These are phyloP conservation scores for Apamea crenata DNA, from an alignment of 2,888 invertebrate genomes.

Conservation along the genomic window DNA sequence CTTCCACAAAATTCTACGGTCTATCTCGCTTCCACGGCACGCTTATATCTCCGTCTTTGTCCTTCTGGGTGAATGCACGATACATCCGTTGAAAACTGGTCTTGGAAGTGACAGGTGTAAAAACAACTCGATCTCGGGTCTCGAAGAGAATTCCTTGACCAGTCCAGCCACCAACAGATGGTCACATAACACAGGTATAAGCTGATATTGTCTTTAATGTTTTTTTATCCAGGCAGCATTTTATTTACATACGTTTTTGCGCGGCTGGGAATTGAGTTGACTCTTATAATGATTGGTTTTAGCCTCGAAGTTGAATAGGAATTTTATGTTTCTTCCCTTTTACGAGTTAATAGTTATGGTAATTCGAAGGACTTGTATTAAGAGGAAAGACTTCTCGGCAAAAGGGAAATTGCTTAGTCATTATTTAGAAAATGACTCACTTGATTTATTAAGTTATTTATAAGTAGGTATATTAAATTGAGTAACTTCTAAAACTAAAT, in stretches of 20 bases:
- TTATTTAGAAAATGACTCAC: neutral
- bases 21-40: conserved; percentile 72
- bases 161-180: conserved; percentile 71
- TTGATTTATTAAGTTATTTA: too few species aligned
- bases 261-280: conserved; percentile 6
- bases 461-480: too few species aligned
- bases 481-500: too few species aligned
- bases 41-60: conserved; percentile 76
- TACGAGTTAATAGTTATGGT: neutral
- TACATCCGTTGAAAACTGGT: conserved; percentile 85
- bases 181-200: conserved; percentile 41
- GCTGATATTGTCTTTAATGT: conserved; percentile 14
- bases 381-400: neutral
- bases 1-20: conserved; percentile 14
- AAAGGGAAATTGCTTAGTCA: neutral
- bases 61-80: conserved; percentile 82
- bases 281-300: conserved; percentile 7
- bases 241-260: conserved; percentile 49
- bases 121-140: conserved; percentile 73
- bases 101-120: conserved; percentile 84
- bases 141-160: conserved; percentile 78
- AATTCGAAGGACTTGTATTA: neutral
- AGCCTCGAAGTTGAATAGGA: neutral
- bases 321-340: neutral
- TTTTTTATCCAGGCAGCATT: conserved; percentile 17